Conservation (phyloP, 2,888 invertebrate genomes). For the Ectemnius lituratus region DNA sequence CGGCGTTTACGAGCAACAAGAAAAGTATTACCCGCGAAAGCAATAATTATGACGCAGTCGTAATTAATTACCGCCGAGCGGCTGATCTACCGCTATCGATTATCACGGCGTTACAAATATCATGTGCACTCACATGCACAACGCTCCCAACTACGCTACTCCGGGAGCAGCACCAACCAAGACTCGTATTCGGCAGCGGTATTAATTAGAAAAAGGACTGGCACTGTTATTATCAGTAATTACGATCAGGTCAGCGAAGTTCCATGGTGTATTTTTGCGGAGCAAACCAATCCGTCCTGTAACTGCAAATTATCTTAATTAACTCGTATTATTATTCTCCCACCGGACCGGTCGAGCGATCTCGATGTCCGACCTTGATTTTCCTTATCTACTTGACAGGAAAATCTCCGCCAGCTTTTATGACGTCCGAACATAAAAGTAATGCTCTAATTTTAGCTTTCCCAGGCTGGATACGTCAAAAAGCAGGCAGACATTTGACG, state of each 20-base stretch:
- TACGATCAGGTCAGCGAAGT: slow-evolving; percentile 40
- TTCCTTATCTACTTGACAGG: not conserved
- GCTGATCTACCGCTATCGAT: slow-evolving; percentile 49
- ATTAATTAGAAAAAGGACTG: slow-evolving; percentile 42
- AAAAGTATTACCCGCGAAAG: slow-evolving; percentile 44
- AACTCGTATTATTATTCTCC: slow-evolving; percentile 8
- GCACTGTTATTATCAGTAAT: slow-evolving; percentile 55
- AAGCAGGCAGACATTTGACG: too few relatives aligned
- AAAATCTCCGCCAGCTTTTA: not conserved
- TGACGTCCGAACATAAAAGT: too few relatives aligned
- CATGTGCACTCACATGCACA: slow-evolving; percentile 17
- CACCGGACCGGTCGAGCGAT: not conserved
- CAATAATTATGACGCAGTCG: slow-evolving; percentile 52
- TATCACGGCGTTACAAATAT: slow-evolving; percentile 51
- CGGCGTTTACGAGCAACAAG: slow-evolving; percentile 41
- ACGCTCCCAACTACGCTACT: not conserved
- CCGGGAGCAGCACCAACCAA: too few relatives aligned
- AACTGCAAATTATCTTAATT: slow-evolving; percentile 29
- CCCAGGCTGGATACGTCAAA: too few relatives aligned
- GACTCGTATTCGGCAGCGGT: slow-evolving; percentile 20
- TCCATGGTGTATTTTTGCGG: slow-evolving; percentile 3
- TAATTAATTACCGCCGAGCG: slow-evolving; percentile 51
- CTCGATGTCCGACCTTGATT: too few relatives aligned
- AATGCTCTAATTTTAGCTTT: too few relatives aligned
- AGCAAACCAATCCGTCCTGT: slow-evolving; percentile 5